phyloP scores from a whole-genome alignment of 2,888 invertebrate genomes.

The Colostygia pectinataria region DNA sequence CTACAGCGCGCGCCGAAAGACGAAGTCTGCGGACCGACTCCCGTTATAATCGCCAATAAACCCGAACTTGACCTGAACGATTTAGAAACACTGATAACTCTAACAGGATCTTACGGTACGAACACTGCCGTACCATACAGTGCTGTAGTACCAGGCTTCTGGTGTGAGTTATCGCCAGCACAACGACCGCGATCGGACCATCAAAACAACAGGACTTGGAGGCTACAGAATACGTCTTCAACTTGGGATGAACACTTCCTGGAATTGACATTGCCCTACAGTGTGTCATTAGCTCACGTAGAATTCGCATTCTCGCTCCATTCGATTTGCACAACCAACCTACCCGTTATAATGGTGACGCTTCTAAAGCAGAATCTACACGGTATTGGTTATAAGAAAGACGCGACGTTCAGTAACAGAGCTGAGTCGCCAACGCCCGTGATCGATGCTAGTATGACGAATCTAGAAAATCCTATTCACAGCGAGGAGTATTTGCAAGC shows the following conservation, averaged over 20 bases:
- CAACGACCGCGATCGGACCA: slow-evolving; percentile 95
- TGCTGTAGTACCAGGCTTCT: slow-evolving; percentile 95
- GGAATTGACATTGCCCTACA: slow-evolving; percentile 92
- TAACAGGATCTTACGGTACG: slow-evolving; percentile 89
- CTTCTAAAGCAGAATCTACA: slow-evolving; percentile 83
- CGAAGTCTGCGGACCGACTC: slow-evolving; percentile 59
- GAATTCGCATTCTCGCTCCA: slow-evolving; percentile 94
- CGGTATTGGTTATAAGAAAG: slow-evolving; percentile 80
- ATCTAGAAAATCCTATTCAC: slow-evolving; percentile 88
- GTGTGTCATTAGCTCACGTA: slow-evolving; percentile 92
- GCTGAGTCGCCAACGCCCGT: slow-evolving; percentile 68
- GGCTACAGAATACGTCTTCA: slow-evolving; percentile 92
- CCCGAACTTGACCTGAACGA: slow-evolving; percentile 81
- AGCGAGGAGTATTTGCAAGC: slow-evolving; percentile 91
- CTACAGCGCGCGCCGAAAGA: slow-evolving; percentile 65
- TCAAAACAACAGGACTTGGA: slow-evolving; percentile 94
- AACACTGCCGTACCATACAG: slow-evolving; percentile 85
- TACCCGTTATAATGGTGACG: slow-evolving; percentile 91
- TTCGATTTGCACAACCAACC: slow-evolving; percentile 87
- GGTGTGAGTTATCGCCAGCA: slow-evolving; percentile 96
- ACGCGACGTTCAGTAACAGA: slow-evolving; percentile 70
- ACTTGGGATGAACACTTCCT: slow-evolving; percentile 97
- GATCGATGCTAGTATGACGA: slow-evolving; percentile 63
- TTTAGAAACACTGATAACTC: slow-evolving; percentile 86
- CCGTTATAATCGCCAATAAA: slow-evolving; percentile 83